Percentiles rank a stretch among this genome's conserved stretches.
phyloP scores from a whole-genome alignment of 2,113 vertebrate species.

The Sisor rabdophorus region DNA sequence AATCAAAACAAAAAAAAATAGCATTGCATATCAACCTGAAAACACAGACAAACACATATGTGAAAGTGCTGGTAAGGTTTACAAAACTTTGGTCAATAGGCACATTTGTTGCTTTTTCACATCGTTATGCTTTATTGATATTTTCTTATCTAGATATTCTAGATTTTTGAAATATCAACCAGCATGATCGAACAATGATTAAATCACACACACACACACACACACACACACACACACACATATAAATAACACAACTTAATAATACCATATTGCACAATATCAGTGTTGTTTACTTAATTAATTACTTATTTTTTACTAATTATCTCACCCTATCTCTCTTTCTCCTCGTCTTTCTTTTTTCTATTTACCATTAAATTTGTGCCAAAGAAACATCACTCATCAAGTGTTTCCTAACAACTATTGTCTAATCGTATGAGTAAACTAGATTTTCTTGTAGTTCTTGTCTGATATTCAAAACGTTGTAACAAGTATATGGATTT shows the following conservation, averaged over 20 bases:
- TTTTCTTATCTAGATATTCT: too few species aligned
- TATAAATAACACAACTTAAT: background rate
- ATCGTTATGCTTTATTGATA: too few species aligned
- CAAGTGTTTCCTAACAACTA: slow-evolving; percentile 10
- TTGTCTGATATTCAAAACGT: slow-evolving; percentile 52
- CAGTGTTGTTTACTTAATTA: background rate
- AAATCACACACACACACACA: background rate
- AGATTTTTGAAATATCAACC: too few species aligned
- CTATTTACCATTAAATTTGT: slow-evolving; percentile 1
- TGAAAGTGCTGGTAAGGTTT: too few species aligned
- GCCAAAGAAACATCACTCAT: slow-evolving; percentile 5
- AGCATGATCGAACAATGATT: too few species aligned
- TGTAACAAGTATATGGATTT: slow-evolving; percentile 67
- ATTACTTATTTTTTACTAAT: too few species aligned
- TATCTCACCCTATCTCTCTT: background rate
- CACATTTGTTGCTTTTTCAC: too few species aligned
- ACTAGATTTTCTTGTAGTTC: slow-evolving; percentile 34
- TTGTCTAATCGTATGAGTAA: slow-evolving; percentile 20
- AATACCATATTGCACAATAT: background rate
- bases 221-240: background rate
- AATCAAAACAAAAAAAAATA: too few species aligned
- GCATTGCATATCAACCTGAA: too few species aligned
- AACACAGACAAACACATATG: too few species aligned
- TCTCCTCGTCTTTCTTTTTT: background rate
- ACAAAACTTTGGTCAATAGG: too few species aligned